phyloP scores from a whole-genome alignment of 2,113 vertebrate species.

The Heterotilapia buettikoferi region DNA sequence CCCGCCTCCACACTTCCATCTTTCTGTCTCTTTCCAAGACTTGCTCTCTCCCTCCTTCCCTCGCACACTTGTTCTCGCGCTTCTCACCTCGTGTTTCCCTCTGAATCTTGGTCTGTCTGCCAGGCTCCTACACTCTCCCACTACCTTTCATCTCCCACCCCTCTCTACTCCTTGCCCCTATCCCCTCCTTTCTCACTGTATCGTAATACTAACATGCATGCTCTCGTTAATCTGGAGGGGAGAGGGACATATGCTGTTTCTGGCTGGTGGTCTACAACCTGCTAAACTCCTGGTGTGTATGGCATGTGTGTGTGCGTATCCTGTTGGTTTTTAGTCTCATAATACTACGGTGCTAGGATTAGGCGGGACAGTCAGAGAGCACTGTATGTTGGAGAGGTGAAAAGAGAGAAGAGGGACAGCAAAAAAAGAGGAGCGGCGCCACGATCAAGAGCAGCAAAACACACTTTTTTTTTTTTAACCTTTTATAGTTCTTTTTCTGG shows the following conservation, averaged over 20 bases:
- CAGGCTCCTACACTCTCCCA: constrained; percentile 26
- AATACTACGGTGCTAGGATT: constrained; percentile 71
- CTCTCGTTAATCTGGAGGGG: constrained; percentile 77
- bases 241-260: constrained; percentile 76
- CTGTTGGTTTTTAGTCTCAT: constrained; percentile 56
- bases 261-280: constrained; percentile 75
- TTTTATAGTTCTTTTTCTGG: constrained; percentile 24
- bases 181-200: constrained; percentile 58
- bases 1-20: constrained; percentile 64
- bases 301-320: not conserved
- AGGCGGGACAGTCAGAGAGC: constrained; percentile 60
- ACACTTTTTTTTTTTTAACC: constrained; percentile 7
- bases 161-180: constrained; percentile 11
- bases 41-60: constrained; percentile 23
- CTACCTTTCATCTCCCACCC: constrained; percentile 34
- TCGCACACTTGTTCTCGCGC: constrained; percentile 24
- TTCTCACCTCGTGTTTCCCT: constrained; percentile 24
- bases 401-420: constrained; percentile 26
- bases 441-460: constrained; percentile 21
- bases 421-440: constrained; percentile 13
- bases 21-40: constrained; percentile 46
- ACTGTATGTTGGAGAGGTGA: constrained; percentile 26
- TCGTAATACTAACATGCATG: constrained; percentile 73
- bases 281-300: constrained; percentile 61
- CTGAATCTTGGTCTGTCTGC: constrained; percentile 32